phyloP scores from a whole-genome alignment of 92 coral and sea anemone species.

The Zoanthus solanderi region DNA sequence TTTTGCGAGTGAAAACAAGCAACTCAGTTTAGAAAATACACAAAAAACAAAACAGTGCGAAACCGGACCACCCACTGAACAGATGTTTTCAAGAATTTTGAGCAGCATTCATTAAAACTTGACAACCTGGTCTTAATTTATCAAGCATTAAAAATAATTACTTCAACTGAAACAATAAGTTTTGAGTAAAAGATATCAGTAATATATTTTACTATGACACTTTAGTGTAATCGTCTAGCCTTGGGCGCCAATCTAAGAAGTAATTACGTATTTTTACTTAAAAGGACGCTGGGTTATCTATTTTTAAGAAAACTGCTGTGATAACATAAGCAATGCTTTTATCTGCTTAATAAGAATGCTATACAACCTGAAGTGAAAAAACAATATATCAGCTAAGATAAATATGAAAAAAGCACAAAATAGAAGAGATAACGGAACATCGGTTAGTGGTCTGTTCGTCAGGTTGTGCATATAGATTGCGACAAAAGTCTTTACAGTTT shows the following conservation, averaged over 20 bases:
- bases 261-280: neutral
- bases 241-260: neutral
- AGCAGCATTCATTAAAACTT: neutral
- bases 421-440: neutral
- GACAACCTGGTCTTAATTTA: neutral
- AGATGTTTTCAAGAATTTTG: constrained; percentile 25
- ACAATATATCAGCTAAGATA: neutral
- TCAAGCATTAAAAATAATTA: neutral
- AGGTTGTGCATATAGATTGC: too few relatives aligned
- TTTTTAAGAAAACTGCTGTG: neutral
- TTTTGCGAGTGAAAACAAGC: neutral
- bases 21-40: constrained; percentile 19
- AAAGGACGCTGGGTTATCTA: neutral
- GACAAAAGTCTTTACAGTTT: too few relatives aligned
- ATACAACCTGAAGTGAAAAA: constrained; percentile 24
- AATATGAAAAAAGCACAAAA: neutral
- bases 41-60: constrained; percentile 4
- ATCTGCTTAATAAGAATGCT: constrained; percentile 1
- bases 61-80: neutral
- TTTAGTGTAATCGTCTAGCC: neutral
- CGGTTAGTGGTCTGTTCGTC: neutral
- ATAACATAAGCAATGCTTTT: neutral
- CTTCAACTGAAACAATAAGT: constrained; percentile 6
- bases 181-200: neutral
- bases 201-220: neutral